Evolutionary conservation across 2,113 vertebrate genomes (phyloP).

Genomic region (Hypocryptadius cinnamomeus): DNA sequence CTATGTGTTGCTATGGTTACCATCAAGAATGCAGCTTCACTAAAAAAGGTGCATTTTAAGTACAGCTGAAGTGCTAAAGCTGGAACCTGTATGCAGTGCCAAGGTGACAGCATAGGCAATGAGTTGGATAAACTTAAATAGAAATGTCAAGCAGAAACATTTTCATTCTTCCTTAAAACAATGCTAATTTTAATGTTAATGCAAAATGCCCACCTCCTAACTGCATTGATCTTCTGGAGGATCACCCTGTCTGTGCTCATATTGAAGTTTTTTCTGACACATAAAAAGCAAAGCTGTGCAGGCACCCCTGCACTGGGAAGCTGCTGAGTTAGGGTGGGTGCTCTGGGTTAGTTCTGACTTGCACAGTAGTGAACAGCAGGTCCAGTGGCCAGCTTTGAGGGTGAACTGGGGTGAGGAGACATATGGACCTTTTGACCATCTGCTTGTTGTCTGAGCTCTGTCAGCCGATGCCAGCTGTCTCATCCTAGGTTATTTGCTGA

Average conservation of each 20-base stretch:
- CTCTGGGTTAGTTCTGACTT: neutral
- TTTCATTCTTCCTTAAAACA: neutral
- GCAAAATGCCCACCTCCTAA: neutral
- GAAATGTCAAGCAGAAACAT: neutral
- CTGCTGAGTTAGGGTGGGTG: neutral
- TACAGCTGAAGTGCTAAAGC: neutral
- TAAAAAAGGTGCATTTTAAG: neutral
- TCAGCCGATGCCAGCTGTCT: neutral
- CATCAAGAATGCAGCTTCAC: neutral
- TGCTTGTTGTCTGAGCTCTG: conserved; percentile 59
- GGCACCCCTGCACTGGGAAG: neutral
- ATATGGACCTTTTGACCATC: conserved; percentile 30
- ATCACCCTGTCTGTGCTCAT: neutral
- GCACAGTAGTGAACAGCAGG: neutral
- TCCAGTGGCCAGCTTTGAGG: conserved; percentile 41
- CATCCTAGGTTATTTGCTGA: neutral
- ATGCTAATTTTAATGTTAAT: neutral
- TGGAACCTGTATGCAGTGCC: neutral
- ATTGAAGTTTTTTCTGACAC: neutral
- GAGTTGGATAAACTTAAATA: neutral
- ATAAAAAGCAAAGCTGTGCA: neutral
- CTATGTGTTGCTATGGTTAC: neutral
- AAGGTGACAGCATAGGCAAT: neutral
- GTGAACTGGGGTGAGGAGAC: conserved; percentile 51
- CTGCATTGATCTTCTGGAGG: neutral